Evolutionary conservation across 23 tunicate genomes (phyloP).

Genomic region (Halocynthia roretzi): DNA sequence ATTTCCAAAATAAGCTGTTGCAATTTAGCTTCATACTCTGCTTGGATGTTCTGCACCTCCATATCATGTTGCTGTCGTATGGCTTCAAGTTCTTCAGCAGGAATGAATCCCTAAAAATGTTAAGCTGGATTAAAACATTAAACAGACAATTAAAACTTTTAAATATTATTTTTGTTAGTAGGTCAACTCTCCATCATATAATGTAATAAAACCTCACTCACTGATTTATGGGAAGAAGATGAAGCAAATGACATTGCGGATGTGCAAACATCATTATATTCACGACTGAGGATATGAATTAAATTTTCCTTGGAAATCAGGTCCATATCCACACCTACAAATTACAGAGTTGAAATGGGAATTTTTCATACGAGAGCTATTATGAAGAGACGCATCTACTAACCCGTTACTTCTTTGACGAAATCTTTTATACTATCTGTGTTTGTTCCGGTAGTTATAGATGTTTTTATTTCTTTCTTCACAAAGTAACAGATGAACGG

Average conservation of each 20-base stretch:
- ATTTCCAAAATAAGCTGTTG: conserved; percentile 61
- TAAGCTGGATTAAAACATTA: not conserved
- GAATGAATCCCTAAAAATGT: conserved; percentile 37
- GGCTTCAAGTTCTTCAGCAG: conserved; percentile 64
- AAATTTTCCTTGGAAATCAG: conserved; percentile 47
- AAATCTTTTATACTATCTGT: conserved; percentile 62
- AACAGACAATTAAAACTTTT: not conserved
- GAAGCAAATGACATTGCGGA: conserved; percentile 83
- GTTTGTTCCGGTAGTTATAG: conserved; percentile 32
- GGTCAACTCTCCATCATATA: too few species aligned
- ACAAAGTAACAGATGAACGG: conserved; percentile 63
- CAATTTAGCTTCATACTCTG: conserved; percentile 75
- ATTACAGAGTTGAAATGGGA: not conserved
- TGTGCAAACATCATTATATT: conserved; percentile 66
- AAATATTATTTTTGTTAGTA: too few species aligned
- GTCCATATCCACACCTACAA: conserved; percentile 61
- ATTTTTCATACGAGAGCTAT: too few species aligned
- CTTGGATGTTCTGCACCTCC: conserved; percentile 72
- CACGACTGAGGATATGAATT: conserved; percentile 40
- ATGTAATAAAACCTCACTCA: too few species aligned
- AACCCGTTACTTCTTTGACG: conserved; percentile 63
- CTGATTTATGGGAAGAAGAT: conserved; percentile 79
- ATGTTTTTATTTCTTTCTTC: conserved; percentile 33
- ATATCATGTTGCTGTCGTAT: conserved; percentile 76
- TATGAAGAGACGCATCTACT: not conserved